Conservation (phyloP, 2,888 invertebrate species). For the Yponomeuta plumbellus region DNA sequence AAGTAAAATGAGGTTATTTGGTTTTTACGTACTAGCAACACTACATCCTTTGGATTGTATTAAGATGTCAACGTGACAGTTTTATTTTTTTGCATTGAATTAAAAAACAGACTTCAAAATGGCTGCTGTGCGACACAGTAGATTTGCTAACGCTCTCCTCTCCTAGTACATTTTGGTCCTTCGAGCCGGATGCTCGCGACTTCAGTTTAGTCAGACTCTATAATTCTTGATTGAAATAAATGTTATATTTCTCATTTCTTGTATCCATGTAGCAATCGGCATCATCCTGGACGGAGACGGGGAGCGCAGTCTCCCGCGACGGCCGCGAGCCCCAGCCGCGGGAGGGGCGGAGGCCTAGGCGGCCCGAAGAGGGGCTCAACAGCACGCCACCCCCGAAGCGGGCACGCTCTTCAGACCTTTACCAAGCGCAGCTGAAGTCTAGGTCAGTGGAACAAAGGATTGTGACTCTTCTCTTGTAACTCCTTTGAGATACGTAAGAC, state of each 20-base stretch:
- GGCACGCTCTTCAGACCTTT: conserved; percentile 82
- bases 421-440: conserved; percentile 77
- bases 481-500: too few relatives aligned
- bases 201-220: too few relatives aligned
- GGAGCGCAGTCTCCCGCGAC: conserved; percentile 61
- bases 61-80: too few relatives aligned
- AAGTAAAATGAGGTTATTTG: too few relatives aligned
- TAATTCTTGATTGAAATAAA: background rate
- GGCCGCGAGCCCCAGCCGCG: conserved; percentile 47
- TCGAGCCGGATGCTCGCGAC: too few relatives aligned
- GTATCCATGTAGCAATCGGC: conserved; percentile 45
- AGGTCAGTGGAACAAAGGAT: conserved; percentile 48
- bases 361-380: conserved; percentile 69
- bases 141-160: too few relatives aligned
- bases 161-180: too few relatives aligned
- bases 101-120: too few relatives aligned
- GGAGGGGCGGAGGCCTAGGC: conserved; percentile 70
- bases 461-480: background rate
- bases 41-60: too few relatives aligned
- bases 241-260: background rate
- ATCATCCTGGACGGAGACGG: conserved; percentile 70
- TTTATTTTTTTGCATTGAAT: too few relatives aligned
- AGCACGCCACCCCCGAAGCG: conserved; percentile 80
- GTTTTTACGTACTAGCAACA: too few relatives aligned
- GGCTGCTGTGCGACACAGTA: too few relatives aligned